A percentile compares a stretch with the other conserved stretches of the same genome.
Conservation (phyloP, 2,113 vertebrate genomes). For the Notiomystis cincta region DNA sequence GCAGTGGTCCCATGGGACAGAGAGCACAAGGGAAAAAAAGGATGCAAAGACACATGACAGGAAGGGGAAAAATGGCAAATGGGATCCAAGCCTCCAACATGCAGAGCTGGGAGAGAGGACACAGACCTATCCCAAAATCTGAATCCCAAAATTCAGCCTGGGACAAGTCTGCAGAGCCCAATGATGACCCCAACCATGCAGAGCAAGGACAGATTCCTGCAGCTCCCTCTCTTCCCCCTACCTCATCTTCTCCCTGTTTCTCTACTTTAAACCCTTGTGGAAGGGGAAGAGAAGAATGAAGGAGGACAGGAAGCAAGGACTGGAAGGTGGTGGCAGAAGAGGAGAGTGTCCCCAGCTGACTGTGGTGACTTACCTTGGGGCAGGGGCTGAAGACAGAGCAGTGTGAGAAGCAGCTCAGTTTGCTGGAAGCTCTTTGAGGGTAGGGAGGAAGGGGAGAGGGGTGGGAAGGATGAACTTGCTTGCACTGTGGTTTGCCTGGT, state of each 20-base stretch:
- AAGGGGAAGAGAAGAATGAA: background rate
- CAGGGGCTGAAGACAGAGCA: background rate
- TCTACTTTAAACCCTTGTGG: background rate
- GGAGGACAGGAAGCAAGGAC: background rate
- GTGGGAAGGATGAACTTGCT: background rate
- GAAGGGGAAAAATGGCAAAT: background rate
- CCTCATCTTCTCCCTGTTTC: background rate
- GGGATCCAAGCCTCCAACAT: background rate
- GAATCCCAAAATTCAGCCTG: too few species aligned
- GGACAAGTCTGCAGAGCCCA: background rate
- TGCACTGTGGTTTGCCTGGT: background rate
- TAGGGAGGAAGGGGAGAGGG: background rate
- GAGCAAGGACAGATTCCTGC: background rate
- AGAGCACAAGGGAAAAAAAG: background rate
- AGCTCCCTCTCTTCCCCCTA: accelerated
- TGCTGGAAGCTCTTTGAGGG: background rate
- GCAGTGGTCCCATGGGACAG: background rate
- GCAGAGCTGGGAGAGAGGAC: background rate
- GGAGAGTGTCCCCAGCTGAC: background rate
- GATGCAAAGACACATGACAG: background rate
- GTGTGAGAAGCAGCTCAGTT: background rate
- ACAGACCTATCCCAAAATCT: background rate
- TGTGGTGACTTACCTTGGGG: slow-evolving; percentile 19
- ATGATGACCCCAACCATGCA: background rate
- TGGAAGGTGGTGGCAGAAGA: background rate